Evolutionary conservation across 2,797 vertebrate genomes (phyloP), one percentile per base, ranked within the genome.

Genomic region (Falco peregrinus): DNA sequence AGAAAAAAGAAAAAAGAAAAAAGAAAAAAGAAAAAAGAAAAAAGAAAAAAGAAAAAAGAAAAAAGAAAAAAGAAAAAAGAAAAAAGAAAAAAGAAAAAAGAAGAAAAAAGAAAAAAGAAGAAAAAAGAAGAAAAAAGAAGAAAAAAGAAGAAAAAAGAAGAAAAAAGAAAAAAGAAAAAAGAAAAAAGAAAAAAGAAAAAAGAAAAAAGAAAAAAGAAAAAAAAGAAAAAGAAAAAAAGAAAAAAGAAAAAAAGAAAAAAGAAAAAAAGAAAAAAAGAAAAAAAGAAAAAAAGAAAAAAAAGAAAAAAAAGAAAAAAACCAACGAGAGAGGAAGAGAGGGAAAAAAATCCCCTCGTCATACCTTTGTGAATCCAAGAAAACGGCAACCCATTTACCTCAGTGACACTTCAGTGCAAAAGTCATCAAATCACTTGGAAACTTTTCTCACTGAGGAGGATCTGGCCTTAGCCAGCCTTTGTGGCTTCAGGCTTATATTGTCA

Each of bases 341-440:
- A 37, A 28, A 35, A 20, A 28, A 41, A 12, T 13, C 41, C 41
- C 41, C n/a, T 85, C 3, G 0, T 48, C 47, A 51, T 82, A 95
- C 37, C 78, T 94, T 76, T 89, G 56, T 75, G 76, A 87, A 75
- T 77, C 29, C 69, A 83, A 81, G 24, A 90, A 53, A 92, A 84
- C 2, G 61, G 41, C 22, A 68, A 83, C 37, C 21, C 50, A 16
- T 70, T 95, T 92, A 69, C 54, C 50, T 88, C 39, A 6, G 26
- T 25, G 35, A 75, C 54, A 65, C 24, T 73, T 70, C 0, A 0
- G 64, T 28, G 13, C 4, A 10, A 18, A 80, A 84, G 33, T 18
- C 19, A 26, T 83, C 59, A 80, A 69, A 51, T 48, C 35, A 35
- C 10, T 77, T 39, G 12, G 11, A 15, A 91, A 45, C 29, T 75